Evolutionary conservation across 2,113 vertebrate species (phyloP), one percentile per base, ranked within the genome.

Genomic region (Protomyctophum bolini): DNA sequence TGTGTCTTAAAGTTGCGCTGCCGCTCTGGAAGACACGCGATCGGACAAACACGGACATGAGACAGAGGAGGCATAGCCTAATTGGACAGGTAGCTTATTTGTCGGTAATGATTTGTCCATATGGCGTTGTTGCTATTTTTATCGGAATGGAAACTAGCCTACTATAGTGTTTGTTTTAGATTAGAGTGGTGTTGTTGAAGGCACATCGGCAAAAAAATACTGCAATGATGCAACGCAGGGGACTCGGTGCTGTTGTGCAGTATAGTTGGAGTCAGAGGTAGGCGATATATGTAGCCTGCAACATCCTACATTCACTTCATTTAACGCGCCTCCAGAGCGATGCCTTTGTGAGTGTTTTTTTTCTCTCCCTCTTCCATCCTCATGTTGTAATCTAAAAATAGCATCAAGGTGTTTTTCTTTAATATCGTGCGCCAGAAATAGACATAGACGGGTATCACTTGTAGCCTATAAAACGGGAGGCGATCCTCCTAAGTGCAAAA

Each of bases 331-430:
- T 96, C 93, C 94, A 93, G 91, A 91, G 87, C 94, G 92, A 94
- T 95, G 94, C 93, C 94, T 96, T 95, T 95, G 95, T 95, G 95
- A 94, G 94, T 94, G 93, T 93, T 81, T 95, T 94, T 93, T 85
- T 83, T 88, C 81, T 70, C 86, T 82, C 85, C 82, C 87, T 84
- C 82, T 71, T 94, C 93, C 92, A n/a, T n/a, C n/a, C n/a, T n/a
- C n/a, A n/a, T n/a, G n/a, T n/a, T 92, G 93, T 91, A 93, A 94
- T 93, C 97, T 98, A 99, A 98, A 99, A 98, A 99, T 99, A 99
- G 97, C 95, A 95, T 81, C 94, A 93, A 92, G 95, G 87, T 89
- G 96, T 97, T 97, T n/a, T n/a, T n/a, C n/a, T n/a, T n/a, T n/a
- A n/a, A n/a, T 96, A 97, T 98, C 94, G 94, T 89, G 94, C 92